These are phyloP conservation scores for Salticus scenicus DNA, from an alignment of 2,888 invertebrate genomes.

Conservation along the genomic window DNA sequence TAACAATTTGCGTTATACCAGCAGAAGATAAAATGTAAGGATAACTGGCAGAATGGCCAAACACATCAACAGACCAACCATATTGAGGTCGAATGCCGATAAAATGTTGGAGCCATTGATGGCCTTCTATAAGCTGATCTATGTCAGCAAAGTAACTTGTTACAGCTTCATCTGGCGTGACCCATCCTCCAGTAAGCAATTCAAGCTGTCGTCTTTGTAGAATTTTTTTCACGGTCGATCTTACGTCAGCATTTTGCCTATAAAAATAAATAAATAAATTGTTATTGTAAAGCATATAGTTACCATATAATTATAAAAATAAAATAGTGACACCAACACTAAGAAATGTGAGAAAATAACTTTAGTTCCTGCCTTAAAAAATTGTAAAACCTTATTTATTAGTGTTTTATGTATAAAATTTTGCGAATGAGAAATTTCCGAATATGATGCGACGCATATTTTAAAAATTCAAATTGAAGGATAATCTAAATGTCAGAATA, in stretches of 20 bases:
- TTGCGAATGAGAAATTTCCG: too few relatives aligned
- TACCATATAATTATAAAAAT: too few relatives aligned
- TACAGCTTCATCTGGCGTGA: slow-evolving; percentile 96
- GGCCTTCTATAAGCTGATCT: slow-evolving; percentile 93
- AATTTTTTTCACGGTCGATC: slow-evolving; percentile 81
- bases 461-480: too few relatives aligned
- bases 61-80: slow-evolving; percentile 98
- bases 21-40: slow-evolving; percentile 90
- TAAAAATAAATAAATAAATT: slow-evolving; percentile 15
- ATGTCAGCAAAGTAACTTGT: slow-evolving; percentile 91
- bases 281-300: too few relatives aligned
- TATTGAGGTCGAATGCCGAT: slow-evolving; percentile 83
- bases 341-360: too few relatives aligned
- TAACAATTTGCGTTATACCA: slow-evolving; percentile 89
- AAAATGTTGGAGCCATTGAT: slow-evolving; percentile 90
- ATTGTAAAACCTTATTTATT: too few relatives aligned
- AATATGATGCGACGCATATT: too few relatives aligned
- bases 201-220: slow-evolving; percentile 89
- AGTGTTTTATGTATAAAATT: too few relatives aligned
- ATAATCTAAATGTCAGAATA: too few relatives aligned
- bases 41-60: slow-evolving; percentile 95
- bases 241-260: slow-evolving; percentile 31
- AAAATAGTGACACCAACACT: too few relatives aligned
- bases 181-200: slow-evolving; percentile 95
- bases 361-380: too few relatives aligned